Conservation (phyloP, 2,888 invertebrate genomes). For the Formica aserva region DNA sequence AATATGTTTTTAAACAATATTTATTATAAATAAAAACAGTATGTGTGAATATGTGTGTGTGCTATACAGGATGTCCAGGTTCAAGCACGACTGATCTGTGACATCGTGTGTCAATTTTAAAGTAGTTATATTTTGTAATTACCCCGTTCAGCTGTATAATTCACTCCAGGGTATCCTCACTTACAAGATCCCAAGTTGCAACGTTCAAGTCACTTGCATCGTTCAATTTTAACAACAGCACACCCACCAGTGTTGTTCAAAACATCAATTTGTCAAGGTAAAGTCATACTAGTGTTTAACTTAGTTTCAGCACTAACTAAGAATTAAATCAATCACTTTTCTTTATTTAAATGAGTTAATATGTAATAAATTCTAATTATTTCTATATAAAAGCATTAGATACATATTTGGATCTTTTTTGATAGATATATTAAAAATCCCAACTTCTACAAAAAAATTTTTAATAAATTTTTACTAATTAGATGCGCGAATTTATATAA, state of each 20-base stretch:
- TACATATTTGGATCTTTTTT: background rate
- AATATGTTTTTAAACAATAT: background rate
- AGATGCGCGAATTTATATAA: slow-evolving; percentile 3
- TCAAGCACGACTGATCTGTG: background rate
- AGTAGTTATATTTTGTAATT: slow-evolving; percentile 65
- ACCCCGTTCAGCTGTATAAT: slow-evolving; percentile 85
- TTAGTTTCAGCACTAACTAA: slow-evolving; percentile 14
- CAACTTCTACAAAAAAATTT: background rate
- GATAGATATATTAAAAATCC: background rate
- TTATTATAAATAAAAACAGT: slow-evolving; percentile 2
- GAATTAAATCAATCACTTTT: slow-evolving; percentile 3
- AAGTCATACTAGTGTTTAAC: slow-evolving; percentile 56
- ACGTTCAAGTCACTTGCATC: slow-evolving; percentile 87
- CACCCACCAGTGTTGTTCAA: slow-evolving; percentile 80
- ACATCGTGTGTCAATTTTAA: slow-evolving; percentile 14
- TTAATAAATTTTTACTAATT: background rate
- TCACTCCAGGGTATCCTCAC: slow-evolving; percentile 87
- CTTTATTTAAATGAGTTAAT: background rate
- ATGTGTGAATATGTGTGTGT: background rate
- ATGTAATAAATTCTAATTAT: background rate
- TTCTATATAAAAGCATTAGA: background rate
- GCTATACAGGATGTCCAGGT: background rate
- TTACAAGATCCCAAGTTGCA: slow-evolving; percentile 87
- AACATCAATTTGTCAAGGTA: slow-evolving; percentile 81
- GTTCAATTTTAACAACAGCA: slow-evolving; percentile 87